These are phyloP conservation scores for Dusona sp. DNA, from an alignment of 2,888 invertebrate species.

Conservation along the genomic window DNA sequence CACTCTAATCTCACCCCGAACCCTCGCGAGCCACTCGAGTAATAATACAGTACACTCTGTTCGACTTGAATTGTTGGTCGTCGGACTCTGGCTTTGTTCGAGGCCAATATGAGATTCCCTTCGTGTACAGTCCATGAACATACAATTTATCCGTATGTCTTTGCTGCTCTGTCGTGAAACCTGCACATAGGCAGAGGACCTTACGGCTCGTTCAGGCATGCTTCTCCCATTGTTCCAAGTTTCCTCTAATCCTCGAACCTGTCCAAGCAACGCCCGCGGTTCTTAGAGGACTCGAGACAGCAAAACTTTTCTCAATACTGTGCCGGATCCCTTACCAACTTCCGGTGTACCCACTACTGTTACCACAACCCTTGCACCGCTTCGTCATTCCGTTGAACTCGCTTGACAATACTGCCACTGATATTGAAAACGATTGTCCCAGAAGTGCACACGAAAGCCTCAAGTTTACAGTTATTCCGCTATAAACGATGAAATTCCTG, in stretches of 20 bases:
- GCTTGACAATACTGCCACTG: slow-evolving; percentile 23
- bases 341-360: slow-evolving; percentile 38
- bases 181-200: slow-evolving; percentile 12
- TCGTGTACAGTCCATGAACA: slow-evolving; percentile 32
- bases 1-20: slow-evolving; percentile 58
- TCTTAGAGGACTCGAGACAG: slow-evolving; percentile 44
- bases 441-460: slow-evolving; percentile 18
- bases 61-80: slow-evolving; percentile 38
- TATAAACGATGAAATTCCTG: background rate
- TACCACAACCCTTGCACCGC: slow-evolving; percentile 34
- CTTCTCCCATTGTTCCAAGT: slow-evolving; percentile 68
- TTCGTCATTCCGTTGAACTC: slow-evolving; percentile 47
- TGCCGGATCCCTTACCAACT: slow-evolving; percentile 37
- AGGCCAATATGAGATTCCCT: slow-evolving; percentile 53
- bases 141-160: slow-evolving; percentile 36
- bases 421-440: slow-evolving; percentile 41
- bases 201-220: slow-evolving; percentile 33
- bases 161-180: background rate
- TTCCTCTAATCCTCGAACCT: slow-evolving; percentile 65
- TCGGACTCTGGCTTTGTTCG: slow-evolving; percentile 54
- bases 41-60: slow-evolving; percentile 62
- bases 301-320: slow-evolving; percentile 62
- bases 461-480: slow-evolving; percentile 26
- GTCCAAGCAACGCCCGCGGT: slow-evolving; percentile 52
- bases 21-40: slow-evolving; percentile 58